Evolutionary conservation across 2,797 vertebrate species (phyloP).

Genomic region (Podarcis lilfordi): DNA sequence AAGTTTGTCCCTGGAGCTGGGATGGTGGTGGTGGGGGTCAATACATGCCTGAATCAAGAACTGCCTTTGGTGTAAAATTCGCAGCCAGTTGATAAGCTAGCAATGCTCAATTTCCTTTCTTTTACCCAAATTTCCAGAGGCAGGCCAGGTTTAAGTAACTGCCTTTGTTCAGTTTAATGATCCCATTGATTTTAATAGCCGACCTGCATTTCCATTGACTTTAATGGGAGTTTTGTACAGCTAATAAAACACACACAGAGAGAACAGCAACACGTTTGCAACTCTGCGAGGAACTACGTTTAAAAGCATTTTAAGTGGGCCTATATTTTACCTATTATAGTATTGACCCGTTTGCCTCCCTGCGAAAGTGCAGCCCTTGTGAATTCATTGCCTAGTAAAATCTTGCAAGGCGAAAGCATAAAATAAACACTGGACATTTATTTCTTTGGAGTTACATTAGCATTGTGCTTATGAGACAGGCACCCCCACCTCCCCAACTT

Average conservation of each 20-base stretch:
- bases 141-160: not conserved
- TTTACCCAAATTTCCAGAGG: not conserved
- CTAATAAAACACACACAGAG: not conserved
- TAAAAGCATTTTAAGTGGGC: not conserved
- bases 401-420: constrained; percentile 3
- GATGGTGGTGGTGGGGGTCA: not conserved
- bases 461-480: not conserved
- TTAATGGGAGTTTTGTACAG: not conserved
- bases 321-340: constrained; percentile 21
- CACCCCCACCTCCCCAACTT: not conserved
- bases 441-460: not conserved
- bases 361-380: not conserved
- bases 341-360: constrained; percentile 7
- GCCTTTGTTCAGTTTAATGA: constrained; percentile 2
- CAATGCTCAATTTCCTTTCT: not conserved
- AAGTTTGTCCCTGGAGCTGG: too few relatives aligned
- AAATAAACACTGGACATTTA: constrained; percentile 4
- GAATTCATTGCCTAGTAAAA: constrained; percentile 29
- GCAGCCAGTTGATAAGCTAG: not conserved
- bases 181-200: constrained; percentile 3
- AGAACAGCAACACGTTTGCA: not conserved
- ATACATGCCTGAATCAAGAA: not conserved
- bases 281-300: not conserved
- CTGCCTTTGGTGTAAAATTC: not conserved
- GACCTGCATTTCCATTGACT: not conserved